phyloP scores from a whole-genome alignment of 2,797 vertebrate genomes.

The Zenarchopterus dispar region DNA sequence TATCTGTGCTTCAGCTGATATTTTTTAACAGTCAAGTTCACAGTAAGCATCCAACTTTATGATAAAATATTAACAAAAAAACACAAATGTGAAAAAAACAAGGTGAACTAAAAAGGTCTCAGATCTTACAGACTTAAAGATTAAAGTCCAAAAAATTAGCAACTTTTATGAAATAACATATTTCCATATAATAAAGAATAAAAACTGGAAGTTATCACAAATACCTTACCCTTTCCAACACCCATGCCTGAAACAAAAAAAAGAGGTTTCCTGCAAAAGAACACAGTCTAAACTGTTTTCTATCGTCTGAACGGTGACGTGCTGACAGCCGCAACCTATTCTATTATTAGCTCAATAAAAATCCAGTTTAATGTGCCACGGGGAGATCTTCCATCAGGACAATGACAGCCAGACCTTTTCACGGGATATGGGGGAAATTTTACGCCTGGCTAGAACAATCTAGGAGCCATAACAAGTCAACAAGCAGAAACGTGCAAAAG shows the following conservation, averaged over 20 bases:
- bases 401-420: constrained; percentile 83
- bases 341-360: constrained; percentile 86
- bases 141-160: constrained; percentile 17
- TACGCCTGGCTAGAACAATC: constrained; percentile 72
- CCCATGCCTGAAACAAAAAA: constrained; percentile 40
- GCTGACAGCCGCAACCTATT: constrained; percentile 85
- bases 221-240: constrained; percentile 39
- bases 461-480: constrained; percentile 70
- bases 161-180: constrained; percentile 5
- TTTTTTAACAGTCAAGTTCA: no score
- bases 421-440: constrained; percentile 68
- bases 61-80: neutral
- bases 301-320: constrained; percentile 68
- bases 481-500: constrained; percentile 40
- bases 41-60: no score
- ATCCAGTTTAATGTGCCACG: constrained; percentile 76
- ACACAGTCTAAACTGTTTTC: constrained; percentile 66
- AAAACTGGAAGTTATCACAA: constrained; percentile 17
- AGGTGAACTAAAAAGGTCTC: constrained; percentile 7
- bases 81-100: neutral
- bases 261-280: constrained; percentile 35
- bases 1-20: neutral
- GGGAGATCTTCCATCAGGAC: constrained; percentile 84
- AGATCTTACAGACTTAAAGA: constrained; percentile 7
- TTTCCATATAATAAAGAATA: constrained; percentile 25